Conservation (phyloP, 2,113 vertebrate genomes). For the Edolisoma coerulescens region DNA sequence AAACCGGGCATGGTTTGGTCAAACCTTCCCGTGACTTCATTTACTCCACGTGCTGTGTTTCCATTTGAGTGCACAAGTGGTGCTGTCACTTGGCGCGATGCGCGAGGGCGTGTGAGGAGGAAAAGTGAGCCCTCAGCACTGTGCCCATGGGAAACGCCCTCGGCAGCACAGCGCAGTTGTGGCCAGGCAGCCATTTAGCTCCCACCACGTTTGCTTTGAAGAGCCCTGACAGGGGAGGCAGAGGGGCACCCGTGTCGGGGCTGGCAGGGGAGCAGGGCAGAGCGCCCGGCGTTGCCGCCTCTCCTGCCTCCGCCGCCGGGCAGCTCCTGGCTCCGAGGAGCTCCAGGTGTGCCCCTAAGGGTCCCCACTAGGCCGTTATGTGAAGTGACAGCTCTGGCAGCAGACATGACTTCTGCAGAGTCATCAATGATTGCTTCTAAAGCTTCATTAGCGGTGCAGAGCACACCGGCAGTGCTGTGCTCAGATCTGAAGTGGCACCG, state of each 20-base stretch:
- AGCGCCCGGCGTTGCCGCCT: background rate
- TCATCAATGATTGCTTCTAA: constrained; percentile 38
- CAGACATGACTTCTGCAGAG: background rate
- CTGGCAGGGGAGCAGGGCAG: constrained; percentile 1
- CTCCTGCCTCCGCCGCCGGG: background rate
- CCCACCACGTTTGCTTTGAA: background rate
- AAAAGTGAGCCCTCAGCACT: background rate
- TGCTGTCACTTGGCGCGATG: background rate
- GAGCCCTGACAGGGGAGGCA: background rate
- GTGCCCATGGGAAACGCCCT: background rate
- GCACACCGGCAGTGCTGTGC: background rate
- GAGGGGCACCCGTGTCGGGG: background rate
- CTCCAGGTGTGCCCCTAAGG: too few relatives aligned
- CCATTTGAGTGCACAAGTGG: background rate
- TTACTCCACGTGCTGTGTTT: background rate
- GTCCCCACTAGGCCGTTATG: constrained; percentile 27
- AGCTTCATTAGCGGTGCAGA: constrained; percentile 36
- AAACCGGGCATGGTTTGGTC: rapidly evolving
- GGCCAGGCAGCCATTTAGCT: background rate
- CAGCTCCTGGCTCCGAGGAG: background rate
- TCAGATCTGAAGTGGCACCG: background rate
- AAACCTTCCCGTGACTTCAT: background rate
- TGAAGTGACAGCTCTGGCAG: constrained; percentile 57
- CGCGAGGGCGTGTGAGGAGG: background rate
- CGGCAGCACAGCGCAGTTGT: background rate